A percentile compares a stretch with the other conserved stretches of the same genome.
These are phyloP conservation scores for Haplochromis burtoni DNA, from an alignment of 2,113 vertebrate genomes.

Conservation along the genomic window DNA sequence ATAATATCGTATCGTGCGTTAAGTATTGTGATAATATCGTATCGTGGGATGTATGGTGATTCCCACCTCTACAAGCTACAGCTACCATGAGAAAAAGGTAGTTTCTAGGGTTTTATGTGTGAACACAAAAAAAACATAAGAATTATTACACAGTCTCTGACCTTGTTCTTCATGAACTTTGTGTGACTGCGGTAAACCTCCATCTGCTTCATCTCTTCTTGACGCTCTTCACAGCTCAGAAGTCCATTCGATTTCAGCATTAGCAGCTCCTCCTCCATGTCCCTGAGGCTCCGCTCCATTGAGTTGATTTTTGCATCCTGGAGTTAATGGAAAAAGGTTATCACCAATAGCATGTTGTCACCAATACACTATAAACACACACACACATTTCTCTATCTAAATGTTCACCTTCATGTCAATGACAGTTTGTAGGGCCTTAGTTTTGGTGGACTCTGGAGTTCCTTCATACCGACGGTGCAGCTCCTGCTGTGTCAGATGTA, in stretches of 20 bases:
- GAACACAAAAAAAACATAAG: neutral
- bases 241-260: constrained; percentile 96
- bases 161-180: constrained; percentile 99
- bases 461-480: constrained; percentile 92
- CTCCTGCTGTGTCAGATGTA: constrained; percentile 71
- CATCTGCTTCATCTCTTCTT: constrained; percentile 99
- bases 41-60: no score
- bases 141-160: constrained; percentile 22
- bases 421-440: constrained; percentile 95
- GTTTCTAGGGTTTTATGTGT: neutral
- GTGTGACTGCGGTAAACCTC: constrained; percentile 98
- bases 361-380: neutral
- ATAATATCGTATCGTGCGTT: no score
- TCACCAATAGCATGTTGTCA: neutral
- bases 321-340: neutral
- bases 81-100: neutral
- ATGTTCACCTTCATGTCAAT: constrained; percentile 96
- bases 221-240: constrained; percentile 93
- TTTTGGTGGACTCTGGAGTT: constrained; percentile 94
- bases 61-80: neutral
- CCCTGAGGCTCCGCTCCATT: constrained; percentile 89
- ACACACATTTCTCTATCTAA: neutral
- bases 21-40: no score
- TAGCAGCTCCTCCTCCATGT: constrained; percentile 95
- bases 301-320: constrained; percentile 96